A percentile compares a stretch with the other conserved stretches of the same genome.
These are phyloP conservation scores for Loriculus beryllinus DNA, from an alignment of 2,797 vertebrate genomes.

Conservation along the genomic window DNA sequence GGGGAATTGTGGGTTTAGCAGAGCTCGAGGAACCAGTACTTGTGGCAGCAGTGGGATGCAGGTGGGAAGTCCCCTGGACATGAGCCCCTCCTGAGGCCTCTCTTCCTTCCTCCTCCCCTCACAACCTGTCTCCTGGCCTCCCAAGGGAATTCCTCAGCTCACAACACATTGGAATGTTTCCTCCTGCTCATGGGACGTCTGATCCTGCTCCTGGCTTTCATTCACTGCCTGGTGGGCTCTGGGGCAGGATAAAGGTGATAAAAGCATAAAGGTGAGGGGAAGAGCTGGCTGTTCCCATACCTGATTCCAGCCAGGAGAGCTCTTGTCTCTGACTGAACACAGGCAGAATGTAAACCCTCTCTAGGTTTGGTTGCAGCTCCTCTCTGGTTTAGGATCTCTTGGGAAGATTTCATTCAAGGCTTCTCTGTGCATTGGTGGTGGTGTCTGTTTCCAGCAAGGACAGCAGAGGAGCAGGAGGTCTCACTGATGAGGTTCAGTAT, in stretches of 20 bases:
- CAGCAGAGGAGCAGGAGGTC: not conserved
- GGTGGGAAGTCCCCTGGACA: too few species aligned
- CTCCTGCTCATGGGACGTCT: not conserved
- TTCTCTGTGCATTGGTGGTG: not conserved
- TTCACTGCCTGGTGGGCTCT: not conserved
- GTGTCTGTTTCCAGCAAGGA: not conserved
- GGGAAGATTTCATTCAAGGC: not conserved
- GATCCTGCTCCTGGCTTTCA: not conserved
- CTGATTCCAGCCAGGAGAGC: not conserved
- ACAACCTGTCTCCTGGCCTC: not conserved
- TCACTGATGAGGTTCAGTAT: not conserved
- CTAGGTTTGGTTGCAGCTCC: not conserved
- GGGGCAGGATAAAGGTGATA: not conserved
- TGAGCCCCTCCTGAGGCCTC: too few species aligned
- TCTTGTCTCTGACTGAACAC: not conserved
- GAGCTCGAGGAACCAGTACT: too few species aligned
- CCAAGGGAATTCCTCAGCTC: not conserved
- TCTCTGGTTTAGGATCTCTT: not conserved
- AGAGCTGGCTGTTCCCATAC: rapidly evolving
- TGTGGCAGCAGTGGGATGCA: too few species aligned
- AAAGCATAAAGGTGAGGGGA: not conserved
- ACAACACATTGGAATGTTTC: not conserved
- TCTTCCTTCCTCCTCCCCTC: not conserved
- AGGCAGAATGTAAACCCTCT: not conserved
- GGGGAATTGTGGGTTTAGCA: too few species aligned